phyloP scores from a whole-genome alignment of 2,797 vertebrate species.

The Danio jaintianensis region DNA sequence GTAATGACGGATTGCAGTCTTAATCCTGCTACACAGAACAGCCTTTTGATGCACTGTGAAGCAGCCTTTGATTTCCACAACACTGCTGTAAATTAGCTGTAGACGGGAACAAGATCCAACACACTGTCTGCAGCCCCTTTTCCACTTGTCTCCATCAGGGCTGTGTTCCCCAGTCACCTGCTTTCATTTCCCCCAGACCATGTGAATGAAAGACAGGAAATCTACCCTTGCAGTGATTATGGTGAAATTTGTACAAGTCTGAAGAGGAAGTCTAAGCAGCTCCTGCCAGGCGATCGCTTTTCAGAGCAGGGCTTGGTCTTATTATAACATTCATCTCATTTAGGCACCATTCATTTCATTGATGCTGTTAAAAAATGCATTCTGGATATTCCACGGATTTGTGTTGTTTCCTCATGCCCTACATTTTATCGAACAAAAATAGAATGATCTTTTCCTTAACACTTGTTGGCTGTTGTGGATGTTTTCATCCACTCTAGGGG shows the following conservation, averaged over 20 bases:
- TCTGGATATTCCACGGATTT: slow-evolving; percentile 71
- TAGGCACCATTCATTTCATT: slow-evolving; percentile 55
- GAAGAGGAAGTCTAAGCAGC: slow-evolving; percentile 72
- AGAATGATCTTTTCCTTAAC: slow-evolving; percentile 19
- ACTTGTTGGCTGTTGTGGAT: background rate
- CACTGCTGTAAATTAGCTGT: slow-evolving; percentile 24
- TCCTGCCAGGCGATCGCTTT: slow-evolving; percentile 77
- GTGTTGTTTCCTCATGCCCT: slow-evolving; percentile 66
- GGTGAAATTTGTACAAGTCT: slow-evolving; percentile 75
- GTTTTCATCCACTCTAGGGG: too few relatives aligned
- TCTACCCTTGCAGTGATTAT: slow-evolving; percentile 72
- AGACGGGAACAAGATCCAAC: slow-evolving; percentile 48
- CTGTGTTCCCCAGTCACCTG: slow-evolving; percentile 36
- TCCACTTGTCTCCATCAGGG: slow-evolving; percentile 59
- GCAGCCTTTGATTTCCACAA: slow-evolving; percentile 55
- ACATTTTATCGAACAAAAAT: slow-evolving; percentile 11
- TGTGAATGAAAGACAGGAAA: slow-evolving; percentile 77
- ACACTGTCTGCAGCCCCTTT: slow-evolving; percentile 62
- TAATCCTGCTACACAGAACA: slow-evolving; percentile 46
- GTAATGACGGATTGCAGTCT: slow-evolving; percentile 34
- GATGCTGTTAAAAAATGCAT: slow-evolving; percentile 45
- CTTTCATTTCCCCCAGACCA: slow-evolving; percentile 57
- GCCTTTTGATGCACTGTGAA: slow-evolving; percentile 53
- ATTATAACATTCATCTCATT: slow-evolving; percentile 71
- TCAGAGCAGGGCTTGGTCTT: slow-evolving; percentile 76